These are phyloP conservation scores for Stenurella melanura DNA, from an alignment of 2,888 invertebrate genomes.

Conservation along the genomic window DNA sequence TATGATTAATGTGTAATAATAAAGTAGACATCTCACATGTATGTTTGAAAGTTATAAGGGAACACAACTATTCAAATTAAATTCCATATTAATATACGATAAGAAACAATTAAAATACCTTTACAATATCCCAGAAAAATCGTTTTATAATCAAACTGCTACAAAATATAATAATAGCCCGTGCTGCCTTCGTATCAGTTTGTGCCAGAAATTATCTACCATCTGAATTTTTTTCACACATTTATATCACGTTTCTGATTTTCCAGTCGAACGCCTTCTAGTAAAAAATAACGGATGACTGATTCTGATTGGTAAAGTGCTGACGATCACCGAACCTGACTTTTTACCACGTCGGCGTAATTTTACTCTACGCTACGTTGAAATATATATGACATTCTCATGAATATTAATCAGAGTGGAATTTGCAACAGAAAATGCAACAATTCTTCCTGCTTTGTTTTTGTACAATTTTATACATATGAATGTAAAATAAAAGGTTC, in stretches of 20 bases:
- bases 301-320: slow-evolving; percentile 49
- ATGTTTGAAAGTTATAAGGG: no score
- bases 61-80: no score
- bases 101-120: neutral
- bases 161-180: neutral
- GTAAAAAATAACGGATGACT: slow-evolving; percentile 59
- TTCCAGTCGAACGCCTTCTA: slow-evolving; percentile 59
- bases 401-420: slow-evolving; percentile 36
- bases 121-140: neutral
- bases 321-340: slow-evolving; percentile 39
- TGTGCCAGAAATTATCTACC: slow-evolving; percentile 14
- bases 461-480: slow-evolving; percentile 1
- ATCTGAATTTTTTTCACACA: slow-evolving; percentile 52
- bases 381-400: slow-evolving; percentile 34
- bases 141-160: neutral
- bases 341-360: slow-evolving; percentile 41
- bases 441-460: neutral
- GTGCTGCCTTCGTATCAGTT: slow-evolving; percentile 1
- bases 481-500: neutral
- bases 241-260: slow-evolving; percentile 63
- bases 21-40: no score
- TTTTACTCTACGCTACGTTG: slow-evolving; percentile 25
- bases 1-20: no score
- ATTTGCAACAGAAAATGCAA: slow-evolving; percentile 17
- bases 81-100: no score